phyloP scores from a whole-genome alignment of 2,888 invertebrate genomes.

The Dryadula phaetusa region DNA sequence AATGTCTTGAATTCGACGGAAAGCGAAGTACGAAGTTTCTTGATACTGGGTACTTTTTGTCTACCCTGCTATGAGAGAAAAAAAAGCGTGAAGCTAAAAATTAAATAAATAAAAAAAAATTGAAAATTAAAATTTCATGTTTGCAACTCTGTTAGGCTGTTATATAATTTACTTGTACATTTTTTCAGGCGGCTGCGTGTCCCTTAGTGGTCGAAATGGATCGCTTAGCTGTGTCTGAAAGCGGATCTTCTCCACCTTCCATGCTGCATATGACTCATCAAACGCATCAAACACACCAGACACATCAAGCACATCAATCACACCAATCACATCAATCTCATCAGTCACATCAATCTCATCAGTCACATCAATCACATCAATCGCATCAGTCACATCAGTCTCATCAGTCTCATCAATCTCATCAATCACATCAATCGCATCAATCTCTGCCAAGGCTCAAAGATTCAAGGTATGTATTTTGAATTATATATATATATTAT shows the following conservation, averaged over 20 bases:
- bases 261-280: conserved; percentile 43
- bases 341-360: conserved; percentile 37
- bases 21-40: too few relatives aligned
- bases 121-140: too few relatives aligned
- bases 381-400: conserved; percentile 36
- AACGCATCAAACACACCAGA: conserved; percentile 35
- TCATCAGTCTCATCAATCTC: conserved; percentile 53
- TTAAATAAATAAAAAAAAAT: too few relatives aligned
- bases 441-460: conserved; percentile 58
- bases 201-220: conserved; percentile 68
- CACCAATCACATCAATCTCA: conserved; percentile 35
- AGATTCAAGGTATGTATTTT: conserved; percentile 64
- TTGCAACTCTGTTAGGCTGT: too few relatives aligned
- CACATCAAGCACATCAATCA: conserved; percentile 45
- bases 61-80: too few relatives aligned
- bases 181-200: conserved; percentile 52
- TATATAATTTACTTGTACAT: conserved; percentile 15
- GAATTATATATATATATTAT: neutral
- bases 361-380: conserved; percentile 45
- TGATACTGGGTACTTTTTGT: too few relatives aligned
- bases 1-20: too few relatives aligned
- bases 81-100: too few relatives aligned
- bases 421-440: conserved; percentile 50
- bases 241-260: conserved; percentile 60
- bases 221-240: conserved; percentile 64